Percentiles rank a stretch among this genome's conserved stretches.
Evolutionary conservation across 1,140 invertebrate species (phyloP).

Genomic region (Bicyclus anynana): DNA sequence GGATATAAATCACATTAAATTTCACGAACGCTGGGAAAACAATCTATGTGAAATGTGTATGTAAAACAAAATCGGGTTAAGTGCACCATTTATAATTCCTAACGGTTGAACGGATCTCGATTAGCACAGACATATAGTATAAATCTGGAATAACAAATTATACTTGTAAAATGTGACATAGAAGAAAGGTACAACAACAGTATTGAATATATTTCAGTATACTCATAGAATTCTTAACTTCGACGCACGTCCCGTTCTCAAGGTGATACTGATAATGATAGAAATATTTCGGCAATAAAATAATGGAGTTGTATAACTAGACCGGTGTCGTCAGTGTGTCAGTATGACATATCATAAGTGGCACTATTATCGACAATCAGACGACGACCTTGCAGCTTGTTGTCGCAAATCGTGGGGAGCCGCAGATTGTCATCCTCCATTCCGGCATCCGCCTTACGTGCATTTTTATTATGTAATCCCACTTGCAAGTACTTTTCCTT

Average conservation of each 20-base stretch:
- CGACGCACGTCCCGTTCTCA: background rate
- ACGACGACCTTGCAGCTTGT: constrained; percentile 70
- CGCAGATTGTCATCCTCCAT: constrained; percentile 66
- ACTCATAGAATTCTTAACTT: too few species aligned
- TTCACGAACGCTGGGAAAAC: too few species aligned
- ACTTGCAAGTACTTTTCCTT: constrained; percentile 2
- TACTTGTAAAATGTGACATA: background rate
- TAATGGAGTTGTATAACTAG: constrained; percentile 45
- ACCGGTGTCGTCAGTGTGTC: constrained; percentile 46
- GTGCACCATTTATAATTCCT: too few species aligned
- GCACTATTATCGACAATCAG: constrained; percentile 72
- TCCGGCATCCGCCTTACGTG: constrained; percentile 67
- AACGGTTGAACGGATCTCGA: too few species aligned
- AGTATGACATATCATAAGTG: constrained; percentile 53
- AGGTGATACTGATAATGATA: constrained; percentile 19
- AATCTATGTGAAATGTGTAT: too few species aligned
- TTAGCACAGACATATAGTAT: too few species aligned
- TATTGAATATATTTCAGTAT: too few species aligned
- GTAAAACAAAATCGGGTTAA: too few species aligned
- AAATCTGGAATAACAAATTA: too few species aligned
- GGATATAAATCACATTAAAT: too few species aligned
- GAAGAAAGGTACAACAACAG: background rate
- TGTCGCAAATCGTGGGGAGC: constrained; percentile 69
- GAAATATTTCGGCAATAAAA: constrained; percentile 26
- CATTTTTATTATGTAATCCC: constrained; percentile 64